A percentile compares a stretch with the other conserved stretches of the same genome.
Conservation (phyloP, 1,140 invertebrate genomes). For the Bathynomus jamesi region DNA sequence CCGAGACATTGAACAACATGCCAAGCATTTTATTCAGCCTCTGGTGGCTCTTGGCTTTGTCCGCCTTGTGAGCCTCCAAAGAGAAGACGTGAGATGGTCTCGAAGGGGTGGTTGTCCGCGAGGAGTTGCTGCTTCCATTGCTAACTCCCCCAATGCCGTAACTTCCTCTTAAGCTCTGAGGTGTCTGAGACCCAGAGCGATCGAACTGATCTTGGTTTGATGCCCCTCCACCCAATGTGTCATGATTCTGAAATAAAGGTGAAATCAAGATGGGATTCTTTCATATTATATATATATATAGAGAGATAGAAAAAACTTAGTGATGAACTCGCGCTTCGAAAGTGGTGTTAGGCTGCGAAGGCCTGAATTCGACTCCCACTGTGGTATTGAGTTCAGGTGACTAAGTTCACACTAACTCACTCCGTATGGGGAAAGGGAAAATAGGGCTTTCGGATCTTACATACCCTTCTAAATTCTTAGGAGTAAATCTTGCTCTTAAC, state of each 20-base stretch:
- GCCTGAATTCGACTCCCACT: too few species aligned
- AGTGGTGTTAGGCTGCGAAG: too few species aligned
- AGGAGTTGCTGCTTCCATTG: slow-evolving; percentile 11
- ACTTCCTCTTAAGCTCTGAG: slow-evolving; percentile 15
- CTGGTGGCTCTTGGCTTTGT: slow-evolving; percentile 25
- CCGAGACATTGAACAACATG: slow-evolving; percentile 19
- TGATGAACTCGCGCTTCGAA: too few species aligned
- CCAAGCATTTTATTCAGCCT: slow-evolving; percentile 26
- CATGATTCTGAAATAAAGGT: neutral
- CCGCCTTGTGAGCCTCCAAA: slow-evolving; percentile 22
- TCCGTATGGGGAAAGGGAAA: too few species aligned
- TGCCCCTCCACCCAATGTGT: slow-evolving; percentile 9
- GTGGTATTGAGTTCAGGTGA: too few species aligned
- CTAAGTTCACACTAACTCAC: too few species aligned
- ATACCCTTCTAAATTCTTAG: too few species aligned
- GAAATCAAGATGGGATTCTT: too few species aligned
- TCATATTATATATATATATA: too few species aligned
- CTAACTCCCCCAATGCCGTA: slow-evolving; percentile 2
- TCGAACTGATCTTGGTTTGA: slow-evolving; percentile 17
- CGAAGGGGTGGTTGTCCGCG: slow-evolving; percentile 19
- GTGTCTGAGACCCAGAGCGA: slow-evolving; percentile 24
- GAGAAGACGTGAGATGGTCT: slow-evolving; percentile 24
- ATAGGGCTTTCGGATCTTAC: too few species aligned
- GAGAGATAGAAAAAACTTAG: too few species aligned
- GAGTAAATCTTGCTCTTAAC: too few species aligned